Percentiles rank a stretch among this genome's conserved stretches.
Conservation (phyloP, 92 coral and sea anemone genomes). For the Siderastrea radians region DNA sequence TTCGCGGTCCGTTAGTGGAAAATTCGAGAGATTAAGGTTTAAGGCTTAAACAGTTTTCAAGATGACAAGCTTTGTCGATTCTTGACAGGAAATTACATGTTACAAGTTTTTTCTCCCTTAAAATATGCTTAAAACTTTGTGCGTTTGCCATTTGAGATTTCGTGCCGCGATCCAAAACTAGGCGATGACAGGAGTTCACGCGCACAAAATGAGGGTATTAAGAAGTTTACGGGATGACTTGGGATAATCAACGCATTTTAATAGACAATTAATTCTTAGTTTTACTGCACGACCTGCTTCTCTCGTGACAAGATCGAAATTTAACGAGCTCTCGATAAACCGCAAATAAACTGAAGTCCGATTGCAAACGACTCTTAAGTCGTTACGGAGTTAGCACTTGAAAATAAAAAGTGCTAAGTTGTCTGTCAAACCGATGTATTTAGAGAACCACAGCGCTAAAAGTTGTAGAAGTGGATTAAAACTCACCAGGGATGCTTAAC, state of each 20-base stretch:
- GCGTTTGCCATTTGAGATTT: not conserved
- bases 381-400: slow-evolving; percentile 59
- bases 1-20: not conserved
- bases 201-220: slow-evolving; percentile 1
- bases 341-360: slow-evolving; percentile 60
- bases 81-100: not conserved
- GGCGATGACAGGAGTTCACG: slow-evolving; percentile 10
- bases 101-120: no score
- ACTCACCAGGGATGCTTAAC: slow-evolving; percentile 28
- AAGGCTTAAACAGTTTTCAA: not conserved
- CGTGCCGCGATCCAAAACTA: not conserved
- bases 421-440: slow-evolving; percentile 15
- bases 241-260: slow-evolving; percentile 12
- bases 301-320: slow-evolving; percentile 46
- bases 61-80: not conserved
- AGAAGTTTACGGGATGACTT: slow-evolving; percentile 4
- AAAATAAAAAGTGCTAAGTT: slow-evolving; percentile 33
- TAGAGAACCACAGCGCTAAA: slow-evolving; percentile 3
- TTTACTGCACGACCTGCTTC: slow-evolving; percentile 1
- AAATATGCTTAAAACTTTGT: not conserved
- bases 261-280: slow-evolving; percentile 32
- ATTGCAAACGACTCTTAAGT: slow-evolving; percentile 56
- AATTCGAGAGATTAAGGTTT: not conserved
- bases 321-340: slow-evolving; percentile 67
- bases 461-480: not conserved